phyloP scores from a whole-genome alignment of 1,140 invertebrate species.

The Bombus confusus region DNA sequence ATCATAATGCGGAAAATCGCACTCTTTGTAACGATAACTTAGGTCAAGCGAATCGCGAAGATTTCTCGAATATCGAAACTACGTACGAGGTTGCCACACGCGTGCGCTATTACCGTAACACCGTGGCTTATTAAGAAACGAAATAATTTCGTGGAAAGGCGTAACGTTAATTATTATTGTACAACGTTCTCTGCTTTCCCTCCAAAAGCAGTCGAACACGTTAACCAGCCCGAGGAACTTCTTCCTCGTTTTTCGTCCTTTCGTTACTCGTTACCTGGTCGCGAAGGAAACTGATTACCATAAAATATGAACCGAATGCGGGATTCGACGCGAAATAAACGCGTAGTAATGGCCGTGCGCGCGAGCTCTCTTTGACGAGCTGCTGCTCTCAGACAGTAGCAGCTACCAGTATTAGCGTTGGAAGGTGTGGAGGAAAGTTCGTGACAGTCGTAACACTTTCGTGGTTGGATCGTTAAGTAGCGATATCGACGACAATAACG shows the following conservation, averaged over 20 bases:
- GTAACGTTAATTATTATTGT: conserved; percentile 15
- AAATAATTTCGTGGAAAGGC: conserved; percentile 38
- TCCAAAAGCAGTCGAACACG: conserved; percentile 9
- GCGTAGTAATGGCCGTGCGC: background rate
- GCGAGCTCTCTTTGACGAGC: background rate
- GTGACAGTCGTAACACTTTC: conserved; percentile 64
- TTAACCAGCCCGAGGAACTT: background rate
- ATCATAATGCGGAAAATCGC: background rate
- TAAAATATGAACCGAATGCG: conserved; percentile 52
- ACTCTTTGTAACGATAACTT: background rate
- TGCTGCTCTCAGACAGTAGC: background rate
- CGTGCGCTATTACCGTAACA: background rate
- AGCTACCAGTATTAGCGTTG: background rate
- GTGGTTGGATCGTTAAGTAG: conserved; percentile 59
- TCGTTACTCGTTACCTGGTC: background rate
- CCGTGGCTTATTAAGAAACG: conserved; percentile 28
- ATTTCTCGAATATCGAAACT: conserved; percentile 16
- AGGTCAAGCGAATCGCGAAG: background rate
- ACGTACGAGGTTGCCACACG: background rate
- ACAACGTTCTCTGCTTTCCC: conserved; percentile 23
- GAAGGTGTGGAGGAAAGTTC: conserved; percentile 23
- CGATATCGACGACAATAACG: conserved; percentile 68
- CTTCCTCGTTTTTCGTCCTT: conserved; percentile 13
- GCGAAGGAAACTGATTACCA: conserved; percentile 40
- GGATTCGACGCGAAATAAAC: background rate